Base-by-base conservation (phyloP, 1,140 invertebrate genomes). In the Eubasilissa regina region DNA sequence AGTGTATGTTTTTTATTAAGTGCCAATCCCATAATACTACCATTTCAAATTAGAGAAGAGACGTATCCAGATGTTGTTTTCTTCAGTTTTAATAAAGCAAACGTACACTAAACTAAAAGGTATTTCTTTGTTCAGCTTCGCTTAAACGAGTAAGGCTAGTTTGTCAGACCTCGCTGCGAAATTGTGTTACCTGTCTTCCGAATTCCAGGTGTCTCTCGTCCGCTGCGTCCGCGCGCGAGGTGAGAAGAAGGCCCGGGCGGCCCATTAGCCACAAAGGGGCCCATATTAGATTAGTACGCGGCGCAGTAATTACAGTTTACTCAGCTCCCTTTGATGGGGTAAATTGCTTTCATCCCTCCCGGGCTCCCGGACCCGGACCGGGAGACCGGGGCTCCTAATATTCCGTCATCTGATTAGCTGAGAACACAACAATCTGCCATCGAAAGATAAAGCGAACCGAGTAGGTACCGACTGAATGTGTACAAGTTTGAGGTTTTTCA, bases 251-350 rank as follows among this genome's bases (percentile, higher is more conserved):
- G 53, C 13, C 70, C 47, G 62, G 47, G 62, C 58, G 75, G 47
- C 47, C 75, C 75, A 68, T 66, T 77, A 66, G 47, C 73, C 51
- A 53, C 45, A 53, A 73, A 53, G 72, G 73, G 35, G 35, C 48
- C 80, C 79, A 79, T 81, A 81, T 81, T 81, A 81, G 80, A 81
- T 81, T 81, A 81, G 80, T 79, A 72, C 66, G 80, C 64, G 75
- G 80, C 68, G 75, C 75, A 74, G 79, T 81, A 81, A 81, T 81
- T 81, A 81, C 64, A 79, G 80, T 81, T 81, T 79, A 77, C 80
- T 78, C 78, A 79, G 74, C 58, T 76, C 66, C 80, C 74, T 81
- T 81, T 81, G 73, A 81, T 68, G 77, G 80, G 77, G 68, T 72
- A 81, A 81, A 81, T 81, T 81, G 80, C 80, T 73, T 79, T 77